A percentile compares a stretch with the other conserved stretches of the same genome.
Conservation (phyloP, 1,140 invertebrate genomes). For the Drosophila sturtevanti region DNA sequence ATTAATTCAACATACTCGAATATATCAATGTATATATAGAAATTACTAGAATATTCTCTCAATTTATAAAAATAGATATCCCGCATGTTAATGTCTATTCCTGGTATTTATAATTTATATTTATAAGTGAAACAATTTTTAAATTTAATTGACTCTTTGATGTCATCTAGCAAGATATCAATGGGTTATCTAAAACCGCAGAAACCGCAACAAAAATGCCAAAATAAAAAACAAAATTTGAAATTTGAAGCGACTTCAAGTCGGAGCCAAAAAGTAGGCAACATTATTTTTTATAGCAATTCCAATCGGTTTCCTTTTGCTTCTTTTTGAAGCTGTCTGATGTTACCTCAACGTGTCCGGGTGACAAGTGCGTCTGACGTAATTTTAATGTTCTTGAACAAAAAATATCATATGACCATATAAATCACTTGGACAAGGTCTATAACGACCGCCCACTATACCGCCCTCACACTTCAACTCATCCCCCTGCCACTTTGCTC, state of each 20-base stretch:
- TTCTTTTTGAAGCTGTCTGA: slow-evolving; percentile 49
- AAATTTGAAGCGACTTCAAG: slow-evolving; percentile 53
- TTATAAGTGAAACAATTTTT: background rate
- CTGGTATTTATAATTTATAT: too few relatives aligned
- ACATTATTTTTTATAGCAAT: background rate
- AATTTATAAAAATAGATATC: too few relatives aligned
- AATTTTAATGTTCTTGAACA: slow-evolving; percentile 47
- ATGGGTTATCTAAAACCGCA: slow-evolving; percentile 5
- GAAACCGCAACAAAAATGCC: slow-evolving; percentile 27
- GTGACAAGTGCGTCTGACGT: slow-evolving; percentile 42
- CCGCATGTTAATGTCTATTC: too few relatives aligned
- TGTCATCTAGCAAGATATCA: slow-evolving; percentile 27
- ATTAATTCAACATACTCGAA: too few relatives aligned
- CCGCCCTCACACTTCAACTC: slow-evolving; percentile 5
- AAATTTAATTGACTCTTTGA: slow-evolving; percentile 36
- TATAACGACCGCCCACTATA: slow-evolving; percentile 13
- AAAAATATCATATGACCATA: slow-evolving; percentile 59
- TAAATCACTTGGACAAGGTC: slow-evolving; percentile 54
- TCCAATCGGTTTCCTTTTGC: background rate
- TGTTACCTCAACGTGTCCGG: slow-evolving; percentile 37
- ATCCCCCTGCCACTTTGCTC: slow-evolving; percentile 4
- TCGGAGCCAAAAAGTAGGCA: background rate
- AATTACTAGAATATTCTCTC: too few relatives aligned
- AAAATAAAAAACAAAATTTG: too few relatives aligned
- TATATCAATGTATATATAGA: too few relatives aligned